Base-by-base conservation (phyloP, 2,888 invertebrate genomes). In the Tetramorium bicarinatum region DNA sequence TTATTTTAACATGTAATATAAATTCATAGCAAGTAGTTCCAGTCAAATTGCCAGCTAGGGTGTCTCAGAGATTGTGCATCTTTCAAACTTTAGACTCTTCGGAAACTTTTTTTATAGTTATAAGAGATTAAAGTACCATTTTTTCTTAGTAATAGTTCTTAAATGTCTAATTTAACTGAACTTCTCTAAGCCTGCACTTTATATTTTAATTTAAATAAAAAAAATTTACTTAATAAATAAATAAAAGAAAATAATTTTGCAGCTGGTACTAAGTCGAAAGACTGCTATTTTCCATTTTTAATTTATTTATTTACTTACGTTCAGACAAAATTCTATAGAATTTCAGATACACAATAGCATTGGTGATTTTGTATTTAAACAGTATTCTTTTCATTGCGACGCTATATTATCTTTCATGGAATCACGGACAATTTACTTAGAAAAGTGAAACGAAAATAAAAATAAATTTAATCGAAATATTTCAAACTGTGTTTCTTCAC, bases 401-500 rank as follows among this genome's bases (percentile, higher is more conserved):
- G 41, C 13, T 41, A 41, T 41, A 38, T 25, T 54, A 3, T 54
- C 11, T 38, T 54, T 67, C 41, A 34, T 44, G 25, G 8, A 64
- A 52, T 52, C 49, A 9, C 18, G 4, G 29, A 18, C 18, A 76
- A 66, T 66, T 52, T 67, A 21, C 8, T 29, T 3, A 9, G 9
- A 29, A 8, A 13, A 13, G 4, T 34, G 29, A 41, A 54, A 54
- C 1, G 11, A 38, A 6, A 52, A 52, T 25, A 0, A 41, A 54
- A 77, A 77, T 67, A 77, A 15, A 56, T 79, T 44, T 34, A 44
- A 52, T 52, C 52, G 18, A 72, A 38, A 56, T 56, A 72, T 56
- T 59, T 69, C 38, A 21, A 44, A 74, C 13, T 34, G 21, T 62
- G 69, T 75, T 38, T 79, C 80, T 81, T 54, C 34, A 77, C 34